Evolutionary conservation across 2,797 vertebrate genomes (phyloP), one percentile per base, ranked within the genome.

Genomic region (Gastrophryne carolinensis): DNA sequence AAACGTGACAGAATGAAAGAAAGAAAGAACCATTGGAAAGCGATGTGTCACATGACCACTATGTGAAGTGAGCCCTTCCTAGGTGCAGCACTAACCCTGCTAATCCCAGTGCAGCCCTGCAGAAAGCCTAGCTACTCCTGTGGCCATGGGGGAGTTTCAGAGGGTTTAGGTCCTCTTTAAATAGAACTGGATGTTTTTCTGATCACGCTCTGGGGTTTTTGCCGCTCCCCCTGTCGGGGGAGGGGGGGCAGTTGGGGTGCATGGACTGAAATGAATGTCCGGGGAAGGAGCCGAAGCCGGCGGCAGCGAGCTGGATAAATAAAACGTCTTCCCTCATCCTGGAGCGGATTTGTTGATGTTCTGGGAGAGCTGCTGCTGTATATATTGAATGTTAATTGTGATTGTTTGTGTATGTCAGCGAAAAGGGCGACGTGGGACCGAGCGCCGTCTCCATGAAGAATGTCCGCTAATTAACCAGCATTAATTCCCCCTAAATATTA

Each of bases 341-440:
- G 29, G 7, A 39, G 29, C 32, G 17, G 23, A 17, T 54, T 65
- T 60, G 13, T 58, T 61, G 23, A 60, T 29, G 54, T 29, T 12
- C 1, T n/a, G 4, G 19, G 21, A 5, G 21, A 44, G 7, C 53
- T 66, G 7, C 53, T 66, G 50, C 49, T 63, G 60, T 54, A 41
- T 64, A 39, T 70, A 69, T 69, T 53, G 19, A 58, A 15, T 24
- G 19, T 29, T 70, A 70, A 58, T 58, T 41, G 34, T 27, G 66
- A 69, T 69, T 70, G 53, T 69, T 69, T 57, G 53, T 70, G n/a
- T 58, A 30, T 69, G 32, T 56, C 35, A 56, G 35, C 17, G 10
- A 27, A 69, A 57, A 23, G 15, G 9, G 12, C 49, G 23, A n/a
- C n/a, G n/a, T n/a, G n/a, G 12, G 63, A 30, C 29, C 1, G 1